Percentiles rank a stretch among this genome's conserved stretches.
phyloP scores from a whole-genome alignment of 2,797 vertebrate species.

The Pogoniulus pusillus region DNA sequence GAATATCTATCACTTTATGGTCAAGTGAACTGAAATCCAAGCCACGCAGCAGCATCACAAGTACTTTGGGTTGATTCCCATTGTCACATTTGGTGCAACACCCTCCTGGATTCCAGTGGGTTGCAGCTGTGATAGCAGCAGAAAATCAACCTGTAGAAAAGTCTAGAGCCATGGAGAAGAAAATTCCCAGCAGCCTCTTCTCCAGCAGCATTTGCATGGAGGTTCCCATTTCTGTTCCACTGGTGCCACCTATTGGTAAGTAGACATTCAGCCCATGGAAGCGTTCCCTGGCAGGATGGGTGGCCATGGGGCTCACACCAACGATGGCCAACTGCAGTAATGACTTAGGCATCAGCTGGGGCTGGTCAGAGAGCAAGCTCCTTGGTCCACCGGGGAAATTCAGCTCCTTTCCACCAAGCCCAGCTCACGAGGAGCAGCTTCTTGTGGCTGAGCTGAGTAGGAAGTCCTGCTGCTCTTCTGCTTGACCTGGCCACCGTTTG shows the following conservation, averaged over 20 bases:
- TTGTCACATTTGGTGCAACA: neutral
- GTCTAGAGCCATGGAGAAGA: neutral
- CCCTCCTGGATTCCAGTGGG: neutral
- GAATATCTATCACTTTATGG: neutral
- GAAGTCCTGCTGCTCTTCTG: neutral
- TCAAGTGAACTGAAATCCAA: neutral
- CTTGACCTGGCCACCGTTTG: neutral
- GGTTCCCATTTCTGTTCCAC: constrained; percentile 25
- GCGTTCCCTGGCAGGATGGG: neutral
- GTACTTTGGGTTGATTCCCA: neutral
- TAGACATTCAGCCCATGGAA: neutral
- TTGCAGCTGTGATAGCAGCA: neutral
- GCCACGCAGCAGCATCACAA: neutral
- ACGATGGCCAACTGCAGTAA: neutral
- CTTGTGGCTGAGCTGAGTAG: fast-evolving
- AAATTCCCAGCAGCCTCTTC: constrained; percentile 41
- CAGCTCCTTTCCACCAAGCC: neutral
- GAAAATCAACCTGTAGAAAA: neutral
- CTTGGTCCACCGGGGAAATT: neutral
- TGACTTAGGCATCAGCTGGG: fast-evolving
- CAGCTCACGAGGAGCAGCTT: neutral
- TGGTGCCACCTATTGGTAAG: constrained; percentile 64
- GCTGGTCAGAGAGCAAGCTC: fast-evolving
- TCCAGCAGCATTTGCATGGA: neutral
- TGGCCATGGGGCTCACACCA: neutral